Evolutionary conservation across 1,140 invertebrate species (phyloP).

Genomic region (Drosophila repleta): DNA sequence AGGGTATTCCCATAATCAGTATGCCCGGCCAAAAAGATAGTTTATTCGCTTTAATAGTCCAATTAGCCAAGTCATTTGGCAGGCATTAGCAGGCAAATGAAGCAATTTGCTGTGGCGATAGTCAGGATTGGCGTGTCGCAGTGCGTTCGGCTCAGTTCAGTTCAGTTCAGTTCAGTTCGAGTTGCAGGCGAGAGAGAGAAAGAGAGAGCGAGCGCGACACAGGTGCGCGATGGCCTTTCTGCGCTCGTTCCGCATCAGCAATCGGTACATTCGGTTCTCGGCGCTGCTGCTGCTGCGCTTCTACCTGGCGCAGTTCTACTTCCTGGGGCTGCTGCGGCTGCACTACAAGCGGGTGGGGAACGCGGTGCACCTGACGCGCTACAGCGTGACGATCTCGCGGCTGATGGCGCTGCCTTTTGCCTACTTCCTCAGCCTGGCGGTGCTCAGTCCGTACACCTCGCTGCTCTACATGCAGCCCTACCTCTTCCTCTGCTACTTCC

Average conservation of each 20-base stretch:
- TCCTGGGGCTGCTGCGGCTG: conserved; percentile 47
- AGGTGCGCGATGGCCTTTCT: conserved; percentile 36
- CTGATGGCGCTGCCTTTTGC: conserved; percentile 39
- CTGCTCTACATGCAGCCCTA: conserved; percentile 51
- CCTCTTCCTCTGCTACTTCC: conserved; percentile 45
- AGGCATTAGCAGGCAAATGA: too few relatives aligned
- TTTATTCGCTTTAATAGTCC: too few relatives aligned
- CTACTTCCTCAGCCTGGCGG: conserved; percentile 41
- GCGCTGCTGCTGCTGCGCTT: conserved; percentile 55
- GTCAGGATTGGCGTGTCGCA: too few relatives aligned
- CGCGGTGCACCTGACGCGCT: conserved; percentile 36
- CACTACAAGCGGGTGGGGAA: conserved; percentile 34
- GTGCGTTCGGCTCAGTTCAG: too few relatives aligned
- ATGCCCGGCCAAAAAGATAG: too few relatives aligned
- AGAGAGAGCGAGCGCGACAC: too few relatives aligned
- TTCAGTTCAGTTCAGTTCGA: too few relatives aligned
- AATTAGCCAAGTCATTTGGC: too few relatives aligned
- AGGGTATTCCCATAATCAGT: too few relatives aligned
- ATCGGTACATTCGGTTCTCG: conserved; percentile 52
- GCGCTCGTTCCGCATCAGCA: conserved; percentile 38
- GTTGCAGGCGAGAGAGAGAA: too few relatives aligned
- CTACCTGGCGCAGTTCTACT: conserved; percentile 47
- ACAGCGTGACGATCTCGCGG: conserved; percentile 48
- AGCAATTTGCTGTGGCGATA: too few relatives aligned
- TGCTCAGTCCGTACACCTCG: conserved; percentile 24